Evolutionary conservation across 1,140 invertebrate genomes (phyloP).

Genomic region (Drosophila pallidifrons): DNA sequence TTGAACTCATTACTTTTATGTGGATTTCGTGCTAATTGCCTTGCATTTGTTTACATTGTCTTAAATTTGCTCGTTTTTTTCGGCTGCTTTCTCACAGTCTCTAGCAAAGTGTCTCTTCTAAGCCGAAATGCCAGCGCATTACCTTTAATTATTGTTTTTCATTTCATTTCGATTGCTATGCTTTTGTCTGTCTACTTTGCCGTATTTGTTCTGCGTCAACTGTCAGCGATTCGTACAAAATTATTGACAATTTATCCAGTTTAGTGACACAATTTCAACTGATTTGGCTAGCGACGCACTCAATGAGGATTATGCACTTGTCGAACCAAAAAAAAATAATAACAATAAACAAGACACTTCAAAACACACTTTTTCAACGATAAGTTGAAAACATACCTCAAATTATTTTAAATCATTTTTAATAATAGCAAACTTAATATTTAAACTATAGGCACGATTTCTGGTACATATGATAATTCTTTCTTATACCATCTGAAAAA

Average conservation of each 20-base stretch:
- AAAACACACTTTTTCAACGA: too few species aligned
- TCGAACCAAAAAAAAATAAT: not conserved
- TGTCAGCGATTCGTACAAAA: constrained; percentile 7
- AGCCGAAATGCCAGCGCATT: constrained; percentile 37
- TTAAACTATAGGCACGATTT: too few species aligned
- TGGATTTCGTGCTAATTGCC: constrained; percentile 77
- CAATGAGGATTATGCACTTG: not conserved
- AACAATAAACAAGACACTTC: not conserved
- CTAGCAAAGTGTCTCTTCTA: constrained; percentile 30
- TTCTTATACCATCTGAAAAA: too few species aligned
- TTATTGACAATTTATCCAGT: constrained; percentile 48
- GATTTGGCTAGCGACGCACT: not conserved
- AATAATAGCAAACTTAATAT: too few species aligned
- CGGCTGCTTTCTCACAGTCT: constrained; percentile 64
- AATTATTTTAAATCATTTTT: too few species aligned
- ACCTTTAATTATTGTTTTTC: constrained; percentile 53
- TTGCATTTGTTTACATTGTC: constrained; percentile 78
- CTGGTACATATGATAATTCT: too few species aligned
- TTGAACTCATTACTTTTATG: constrained; percentile 80
- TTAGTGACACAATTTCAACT: constrained; percentile 10
- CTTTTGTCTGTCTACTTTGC: constrained; percentile 27
- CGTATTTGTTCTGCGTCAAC: constrained; percentile 41
- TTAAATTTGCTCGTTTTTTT: constrained; percentile 65
- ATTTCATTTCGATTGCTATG: constrained; percentile 41
- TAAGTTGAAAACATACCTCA: too few species aligned